These are phyloP conservation scores for Microplitis deprimator DNA, from an alignment of 2,888 invertebrate species.

Conservation along the genomic window DNA sequence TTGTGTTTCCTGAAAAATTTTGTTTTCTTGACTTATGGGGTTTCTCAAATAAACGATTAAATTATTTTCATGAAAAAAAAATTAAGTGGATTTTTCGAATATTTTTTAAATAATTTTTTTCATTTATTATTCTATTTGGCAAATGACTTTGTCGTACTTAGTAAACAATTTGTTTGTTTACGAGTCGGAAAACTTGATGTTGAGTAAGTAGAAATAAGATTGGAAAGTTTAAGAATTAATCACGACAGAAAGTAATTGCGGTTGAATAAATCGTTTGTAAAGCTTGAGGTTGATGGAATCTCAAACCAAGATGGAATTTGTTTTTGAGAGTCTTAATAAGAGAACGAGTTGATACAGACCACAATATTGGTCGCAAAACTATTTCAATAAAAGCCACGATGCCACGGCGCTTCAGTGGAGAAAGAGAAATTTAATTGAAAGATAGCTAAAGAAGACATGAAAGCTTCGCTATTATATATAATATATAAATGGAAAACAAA, in stretches of 20 bases:
- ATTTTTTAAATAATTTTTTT: too few relatives aligned
- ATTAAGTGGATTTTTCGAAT: neutral
- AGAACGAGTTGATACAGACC: constrained; percentile 22
- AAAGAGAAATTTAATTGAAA: constrained; percentile 8
- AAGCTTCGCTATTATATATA: neutral
- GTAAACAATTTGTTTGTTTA: neutral
- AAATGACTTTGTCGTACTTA: neutral
- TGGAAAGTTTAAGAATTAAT: neutral
- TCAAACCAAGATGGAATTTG: neutral
- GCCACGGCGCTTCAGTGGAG: neutral
- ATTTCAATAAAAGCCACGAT: constrained; percentile 52
- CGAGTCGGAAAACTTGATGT: neutral
- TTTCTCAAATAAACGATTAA: too few relatives aligned
- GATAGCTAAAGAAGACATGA: neutral
- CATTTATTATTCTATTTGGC: neutral
- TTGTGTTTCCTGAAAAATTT: too few relatives aligned
- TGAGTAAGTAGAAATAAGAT: neutral
- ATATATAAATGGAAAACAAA: neutral
- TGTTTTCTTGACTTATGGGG: too few relatives aligned
- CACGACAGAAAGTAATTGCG: neutral
- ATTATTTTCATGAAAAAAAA: neutral
- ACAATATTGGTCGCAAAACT: constrained; percentile 51
- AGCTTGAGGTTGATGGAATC: constrained; percentile 2
- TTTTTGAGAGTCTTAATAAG: neutral
- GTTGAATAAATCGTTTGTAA: neutral